phyloP scores from a whole-genome alignment of 2,113 vertebrate species.

The Psammodynastes pulverulentus region DNA sequence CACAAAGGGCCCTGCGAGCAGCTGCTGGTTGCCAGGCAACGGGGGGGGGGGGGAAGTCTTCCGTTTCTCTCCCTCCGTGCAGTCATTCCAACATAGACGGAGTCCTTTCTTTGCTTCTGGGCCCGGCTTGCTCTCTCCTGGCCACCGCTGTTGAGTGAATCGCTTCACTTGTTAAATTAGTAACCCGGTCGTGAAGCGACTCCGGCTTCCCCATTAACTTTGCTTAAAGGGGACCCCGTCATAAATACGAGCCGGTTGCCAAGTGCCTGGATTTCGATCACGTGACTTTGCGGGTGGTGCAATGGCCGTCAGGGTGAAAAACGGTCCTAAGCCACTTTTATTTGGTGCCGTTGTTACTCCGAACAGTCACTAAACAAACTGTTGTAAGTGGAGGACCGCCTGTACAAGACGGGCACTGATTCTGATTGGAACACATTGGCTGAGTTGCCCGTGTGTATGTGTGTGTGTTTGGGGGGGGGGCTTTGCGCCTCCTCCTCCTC shows the following conservation, averaged over 20 bases:
- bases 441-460: neutral
- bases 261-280: neutral
- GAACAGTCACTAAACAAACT: neutral
- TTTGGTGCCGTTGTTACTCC: too few species aligned
- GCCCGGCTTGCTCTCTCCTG: too few species aligned
- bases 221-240: too few species aligned
- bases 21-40: slow-evolving; percentile 59
- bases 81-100: slow-evolving; percentile 51
- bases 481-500: neutral
- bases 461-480: too few species aligned
- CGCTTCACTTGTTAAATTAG: neutral
- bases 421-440: neutral
- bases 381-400: too few species aligned
- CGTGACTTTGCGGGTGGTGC: too few species aligned
- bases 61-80: slow-evolving; percentile 48
- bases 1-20: neutral
- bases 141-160: neutral
- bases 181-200: neutral
- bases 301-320: too few species aligned
- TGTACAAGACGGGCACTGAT: neutral
- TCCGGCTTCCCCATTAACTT: neutral
- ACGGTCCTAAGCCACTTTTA: too few species aligned
- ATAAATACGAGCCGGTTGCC: neutral
- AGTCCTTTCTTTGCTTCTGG: slow-evolving; percentile 41
- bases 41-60: slow-evolving; percentile 53